Conservation (phyloP, 2,113 vertebrate species). For the Cololabis saira region DNA sequence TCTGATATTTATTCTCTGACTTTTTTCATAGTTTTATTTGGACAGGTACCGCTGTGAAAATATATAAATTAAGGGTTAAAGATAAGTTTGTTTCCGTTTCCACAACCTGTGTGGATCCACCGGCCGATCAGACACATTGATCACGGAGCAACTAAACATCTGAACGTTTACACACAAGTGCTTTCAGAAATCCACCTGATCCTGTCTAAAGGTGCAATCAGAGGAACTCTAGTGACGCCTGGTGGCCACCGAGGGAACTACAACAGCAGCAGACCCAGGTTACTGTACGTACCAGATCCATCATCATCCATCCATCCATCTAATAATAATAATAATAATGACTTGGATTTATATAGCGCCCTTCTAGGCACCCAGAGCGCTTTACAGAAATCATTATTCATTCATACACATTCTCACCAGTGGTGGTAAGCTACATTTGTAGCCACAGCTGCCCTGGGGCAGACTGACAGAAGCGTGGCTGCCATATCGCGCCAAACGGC, state of each 20-base stretch:
- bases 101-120: constrained; percentile 1
- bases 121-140: background rate
- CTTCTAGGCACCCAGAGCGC: too few species aligned
- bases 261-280: background rate
- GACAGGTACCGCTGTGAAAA: constrained; percentile 1
- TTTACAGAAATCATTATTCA: too few species aligned
- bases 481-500: too few species aligned
- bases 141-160: background rate
- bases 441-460: too few species aligned
- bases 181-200: background rate
- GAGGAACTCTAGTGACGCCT: background rate
- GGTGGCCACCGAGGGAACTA: background rate
- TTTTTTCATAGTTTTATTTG: background rate
- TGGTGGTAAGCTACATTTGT: too few species aligned
- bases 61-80: background rate
- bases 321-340: too few species aligned
- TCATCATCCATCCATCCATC: too few species aligned
- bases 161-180: constrained; percentile 13
- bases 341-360: too few species aligned
- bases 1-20: background rate
- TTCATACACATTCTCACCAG: too few species aligned
- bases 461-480: too few species aligned
- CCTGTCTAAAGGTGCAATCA: background rate
- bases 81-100: background rate
- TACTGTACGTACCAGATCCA: background rate